Conservation (phyloP, 2,797 vertebrate species). For the Labroides dimidiatus region DNA sequence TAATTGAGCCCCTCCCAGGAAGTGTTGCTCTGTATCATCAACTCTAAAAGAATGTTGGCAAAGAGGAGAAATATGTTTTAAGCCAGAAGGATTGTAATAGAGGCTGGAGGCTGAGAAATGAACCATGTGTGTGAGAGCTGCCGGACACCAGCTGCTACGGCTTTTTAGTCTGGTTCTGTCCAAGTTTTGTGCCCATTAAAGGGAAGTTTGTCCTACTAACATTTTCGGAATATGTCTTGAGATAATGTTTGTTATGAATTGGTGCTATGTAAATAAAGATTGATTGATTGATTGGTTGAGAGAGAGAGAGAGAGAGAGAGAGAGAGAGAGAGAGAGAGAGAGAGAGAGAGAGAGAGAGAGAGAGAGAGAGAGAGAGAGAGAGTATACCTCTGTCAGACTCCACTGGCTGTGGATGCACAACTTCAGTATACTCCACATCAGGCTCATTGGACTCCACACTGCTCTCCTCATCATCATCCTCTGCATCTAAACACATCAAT, state of each 20-base stretch:
- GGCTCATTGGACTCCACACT: constrained; percentile 66
- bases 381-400: constrained; percentile 85
- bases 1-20: constrained; percentile 80
- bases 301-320: too few species aligned
- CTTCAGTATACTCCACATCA: constrained; percentile 93
- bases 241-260: too few species aligned
- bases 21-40: constrained; percentile 63
- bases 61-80: constrained; percentile 31
- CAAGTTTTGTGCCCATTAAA: too few species aligned
- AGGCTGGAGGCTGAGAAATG: background rate
- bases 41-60: constrained; percentile 53
- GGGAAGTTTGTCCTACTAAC: too few species aligned
- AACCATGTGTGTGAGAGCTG: background rate
- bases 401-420: constrained; percentile 82
- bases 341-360: too few species aligned
- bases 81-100: background rate
- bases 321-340: too few species aligned
- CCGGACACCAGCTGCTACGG: too few species aligned
- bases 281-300: too few species aligned
- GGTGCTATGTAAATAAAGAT: too few species aligned
- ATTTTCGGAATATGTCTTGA: too few species aligned
- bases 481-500: constrained; percentile 44
- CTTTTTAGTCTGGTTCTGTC: too few species aligned
- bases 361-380: too few species aligned
- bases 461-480: constrained; percentile 61